These are phyloP conservation scores for Scaptomyza cyrtandrae DNA, from an alignment of 2,888 invertebrate species.

Conservation along the genomic window DNA sequence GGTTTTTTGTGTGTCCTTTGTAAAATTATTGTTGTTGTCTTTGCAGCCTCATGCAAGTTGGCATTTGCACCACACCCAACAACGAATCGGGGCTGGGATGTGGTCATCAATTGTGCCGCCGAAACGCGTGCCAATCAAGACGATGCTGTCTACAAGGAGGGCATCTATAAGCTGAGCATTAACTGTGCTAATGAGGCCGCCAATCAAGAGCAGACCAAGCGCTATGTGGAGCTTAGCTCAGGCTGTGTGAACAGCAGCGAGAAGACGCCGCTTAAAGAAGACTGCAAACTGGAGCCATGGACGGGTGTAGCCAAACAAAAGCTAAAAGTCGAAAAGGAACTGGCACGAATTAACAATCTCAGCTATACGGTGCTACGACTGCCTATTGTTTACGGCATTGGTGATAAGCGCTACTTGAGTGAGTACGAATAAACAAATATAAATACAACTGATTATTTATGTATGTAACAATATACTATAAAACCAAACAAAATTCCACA, in stretches of 20 bases:
- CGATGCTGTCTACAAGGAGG: conserved; percentile 95
- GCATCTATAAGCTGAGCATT: conserved; percentile 91
- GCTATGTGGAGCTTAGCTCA: conserved; percentile 93
- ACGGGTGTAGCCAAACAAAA: conserved; percentile 93
- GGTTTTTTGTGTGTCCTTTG: conserved; percentile 54
- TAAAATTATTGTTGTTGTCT: conserved; percentile 13
- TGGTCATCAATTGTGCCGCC: conserved; percentile 95
- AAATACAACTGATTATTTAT: conserved; percentile 31
- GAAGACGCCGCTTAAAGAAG: conserved; percentile 91
- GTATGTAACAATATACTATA: conserved; percentile 11
- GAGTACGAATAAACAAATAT: conserved; percentile 80
- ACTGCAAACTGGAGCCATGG: conserved; percentile 92
- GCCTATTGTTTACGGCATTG: conserved; percentile 93
- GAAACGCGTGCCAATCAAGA: conserved; percentile 95
- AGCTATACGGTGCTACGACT: conserved; percentile 92
- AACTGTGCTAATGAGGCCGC: conserved; percentile 93
- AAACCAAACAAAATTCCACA: conserved; percentile 81
- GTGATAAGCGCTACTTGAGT: conserved; percentile 93
- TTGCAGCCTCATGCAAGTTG: conserved; percentile 91
- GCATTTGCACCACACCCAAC: conserved; percentile 88
- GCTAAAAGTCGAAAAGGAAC: conserved; percentile 91
- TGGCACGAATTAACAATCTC: conserved; percentile 88
- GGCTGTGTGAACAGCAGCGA: conserved; percentile 92
- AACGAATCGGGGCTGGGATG: conserved; percentile 88
- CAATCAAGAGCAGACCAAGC: conserved; percentile 87